phyloP scores from a whole-genome alignment of 2,797 vertebrate genomes.

The Austrolebias charrua region DNA sequence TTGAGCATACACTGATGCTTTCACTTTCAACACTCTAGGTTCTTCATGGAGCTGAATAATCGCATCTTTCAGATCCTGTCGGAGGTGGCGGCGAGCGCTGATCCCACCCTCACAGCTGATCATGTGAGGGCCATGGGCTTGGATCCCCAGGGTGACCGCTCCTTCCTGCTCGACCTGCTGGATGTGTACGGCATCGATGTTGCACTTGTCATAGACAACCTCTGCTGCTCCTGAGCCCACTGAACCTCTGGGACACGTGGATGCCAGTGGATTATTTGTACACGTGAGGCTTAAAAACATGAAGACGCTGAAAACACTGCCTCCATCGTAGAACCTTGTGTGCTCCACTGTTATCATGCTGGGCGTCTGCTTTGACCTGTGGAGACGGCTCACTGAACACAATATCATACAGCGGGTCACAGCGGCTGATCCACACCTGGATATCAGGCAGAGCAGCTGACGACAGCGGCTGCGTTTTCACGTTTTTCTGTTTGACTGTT shows the following conservation, averaged over 20 bases:
- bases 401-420: constrained; percentile 5
- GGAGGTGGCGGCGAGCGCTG: constrained; percentile 89
- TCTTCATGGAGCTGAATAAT: constrained; percentile 98
- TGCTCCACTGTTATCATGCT: constrained; percentile 27
- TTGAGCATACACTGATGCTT: background rate
- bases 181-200: constrained; percentile 94
- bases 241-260: background rate
- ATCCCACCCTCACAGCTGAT: constrained; percentile 92
- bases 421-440: constrained; percentile 13
- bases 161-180: constrained; percentile 93
- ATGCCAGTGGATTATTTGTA: constrained; percentile 59
- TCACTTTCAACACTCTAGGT: constrained; percentile 73
- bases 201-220: constrained; percentile 95
- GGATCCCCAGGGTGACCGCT: constrained; percentile 92
- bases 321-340: constrained; percentile 51
- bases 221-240: constrained; percentile 87
- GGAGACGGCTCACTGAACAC: constrained; percentile 34
- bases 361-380: constrained; percentile 49
- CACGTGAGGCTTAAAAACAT: constrained; percentile 47
- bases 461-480: constrained; percentile 23
- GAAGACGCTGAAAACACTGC: constrained; percentile 52
- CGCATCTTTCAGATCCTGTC: constrained; percentile 95
- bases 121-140: constrained; percentile 96
- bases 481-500: constrained; percentile 24
- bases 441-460: constrained; percentile 13